A percentile compares a stretch with the other conserved stretches of the same genome.
Evolutionary conservation across 2,888 invertebrate species (phyloP).

Genomic region (Ochropleura leucogaster): DNA sequence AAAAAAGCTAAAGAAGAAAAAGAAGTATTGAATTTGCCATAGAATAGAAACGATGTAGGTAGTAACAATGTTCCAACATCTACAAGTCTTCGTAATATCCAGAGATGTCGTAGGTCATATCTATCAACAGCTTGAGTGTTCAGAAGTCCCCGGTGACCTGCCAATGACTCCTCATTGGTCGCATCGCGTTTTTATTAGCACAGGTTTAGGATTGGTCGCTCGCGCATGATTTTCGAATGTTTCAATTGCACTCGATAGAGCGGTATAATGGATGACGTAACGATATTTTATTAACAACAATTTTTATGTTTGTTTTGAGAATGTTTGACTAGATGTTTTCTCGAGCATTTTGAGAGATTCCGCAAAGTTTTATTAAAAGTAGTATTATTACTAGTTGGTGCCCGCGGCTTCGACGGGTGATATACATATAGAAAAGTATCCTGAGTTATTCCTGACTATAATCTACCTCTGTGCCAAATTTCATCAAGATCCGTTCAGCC

Average conservation of each 20-base stretch:
- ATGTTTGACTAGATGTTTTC: too few relatives aligned
- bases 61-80: slow-evolving; percentile 6
- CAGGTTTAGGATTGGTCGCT: slow-evolving; percentile 25
- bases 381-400: too few relatives aligned
- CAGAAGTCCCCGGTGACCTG: slow-evolving; percentile 19
- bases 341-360: too few relatives aligned
- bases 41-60: not conserved
- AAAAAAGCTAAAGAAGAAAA: too few relatives aligned
- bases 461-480: too few relatives aligned
- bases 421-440: too few relatives aligned
- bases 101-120: slow-evolving; percentile 40
- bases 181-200: slow-evolving; percentile 55
- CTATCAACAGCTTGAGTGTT: slow-evolving; percentile 56
- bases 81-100: not conserved
- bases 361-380: too few relatives aligned
- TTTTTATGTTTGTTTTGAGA: not conserved
- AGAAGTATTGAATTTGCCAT: too few relatives aligned
- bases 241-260: slow-evolving; percentile 38
- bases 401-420: too few relatives aligned
- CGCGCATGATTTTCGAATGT: slow-evolving; percentile 36
- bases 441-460: too few relatives aligned
- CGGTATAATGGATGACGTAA: slow-evolving; percentile 12
- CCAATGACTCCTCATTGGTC: slow-evolving; percentile 52
- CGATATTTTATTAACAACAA: slow-evolving; percentile 25
- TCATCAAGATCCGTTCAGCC: too few relatives aligned